Percentiles rank a stretch among this genome's conserved stretches.
Conservation (phyloP, 2,888 invertebrate genomes). For the Dromius quadrimaculatus region DNA sequence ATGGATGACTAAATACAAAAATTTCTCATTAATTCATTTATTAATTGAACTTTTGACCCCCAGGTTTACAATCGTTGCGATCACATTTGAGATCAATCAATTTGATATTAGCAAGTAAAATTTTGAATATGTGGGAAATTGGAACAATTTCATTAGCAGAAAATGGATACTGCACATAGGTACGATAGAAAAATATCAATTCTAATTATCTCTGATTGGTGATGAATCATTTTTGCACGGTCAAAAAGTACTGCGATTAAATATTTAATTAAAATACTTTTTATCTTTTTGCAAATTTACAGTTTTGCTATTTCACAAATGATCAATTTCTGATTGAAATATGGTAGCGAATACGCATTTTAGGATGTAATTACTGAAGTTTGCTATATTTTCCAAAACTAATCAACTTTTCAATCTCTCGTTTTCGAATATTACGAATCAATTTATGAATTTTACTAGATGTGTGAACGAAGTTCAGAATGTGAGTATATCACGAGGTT, state of each 20-base stretch:
- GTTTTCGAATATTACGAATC: conserved; percentile 14
- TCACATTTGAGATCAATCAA: too few species aligned
- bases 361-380: conserved; percentile 29
- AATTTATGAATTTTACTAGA: not conserved
- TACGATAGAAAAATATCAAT: conserved; percentile 26
- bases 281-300: conserved; percentile 9
- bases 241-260: conserved; percentile 21
- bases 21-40: too few species aligned
- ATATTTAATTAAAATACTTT: conserved; percentile 42
- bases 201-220: conserved; percentile 30
- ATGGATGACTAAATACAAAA: too few species aligned
- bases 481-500: not conserved
- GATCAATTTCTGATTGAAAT: conserved; percentile 40
- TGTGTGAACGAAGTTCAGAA: not conserved
- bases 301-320: conserved; percentile 31
- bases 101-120: too few species aligned
- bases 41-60: too few species aligned
- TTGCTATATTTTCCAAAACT: conserved; percentile 25
- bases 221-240: conserved; percentile 23
- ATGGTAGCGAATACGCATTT: conserved; percentile 2
- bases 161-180: too few species aligned
- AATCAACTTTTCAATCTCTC: conserved; percentile 26
- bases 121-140: too few species aligned
- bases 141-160: too few species aligned
- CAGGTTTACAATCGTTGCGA: too few species aligned